These are phyloP conservation scores for Novumbra hubbsi DNA, from an alignment of 2,797 vertebrate genomes.

Conservation along the genomic window DNA sequence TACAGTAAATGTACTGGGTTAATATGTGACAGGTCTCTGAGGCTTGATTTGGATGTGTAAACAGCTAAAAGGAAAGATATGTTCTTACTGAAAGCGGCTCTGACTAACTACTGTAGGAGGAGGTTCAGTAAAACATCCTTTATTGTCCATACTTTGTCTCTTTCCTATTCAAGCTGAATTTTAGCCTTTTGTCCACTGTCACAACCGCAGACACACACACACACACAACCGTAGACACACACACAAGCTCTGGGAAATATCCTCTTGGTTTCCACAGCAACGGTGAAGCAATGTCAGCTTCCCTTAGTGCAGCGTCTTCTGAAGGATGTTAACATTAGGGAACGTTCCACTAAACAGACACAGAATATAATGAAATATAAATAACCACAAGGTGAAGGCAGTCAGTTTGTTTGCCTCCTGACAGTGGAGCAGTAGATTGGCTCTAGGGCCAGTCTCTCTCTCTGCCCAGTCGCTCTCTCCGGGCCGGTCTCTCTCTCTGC, in stretches of 20 bases:
- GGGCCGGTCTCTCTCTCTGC: too few species aligned
- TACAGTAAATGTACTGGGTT: not conserved
- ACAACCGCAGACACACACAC: not conserved
- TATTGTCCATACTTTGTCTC: not conserved
- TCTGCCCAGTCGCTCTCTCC: too few species aligned
- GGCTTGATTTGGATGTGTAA: not conserved
- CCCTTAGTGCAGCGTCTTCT: constrained; percentile 17
- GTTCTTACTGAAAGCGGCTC: not conserved
- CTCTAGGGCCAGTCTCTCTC: too few species aligned
- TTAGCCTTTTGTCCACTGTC: constrained; percentile 10
- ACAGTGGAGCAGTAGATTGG: not conserved
- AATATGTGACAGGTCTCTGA: not conserved
- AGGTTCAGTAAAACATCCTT: not conserved
- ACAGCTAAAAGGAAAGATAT: not conserved
- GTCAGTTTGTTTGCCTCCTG: not conserved
- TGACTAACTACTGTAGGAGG: not conserved
- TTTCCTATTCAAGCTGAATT: constrained; percentile 49
- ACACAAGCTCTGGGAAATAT: constrained; percentile 25
- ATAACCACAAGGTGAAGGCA: constrained; percentile 23
- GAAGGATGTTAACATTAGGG: constrained; percentile 14
- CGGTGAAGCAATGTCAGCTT: constrained; percentile 20
- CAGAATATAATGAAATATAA: constrained; percentile 10
- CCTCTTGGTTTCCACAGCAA: constrained; percentile 51
- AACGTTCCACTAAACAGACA: constrained; percentile 23
- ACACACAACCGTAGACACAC: not conserved